Conservation (phyloP, 2,113 vertebrate species). For the Rafetus swinhoei region DNA sequence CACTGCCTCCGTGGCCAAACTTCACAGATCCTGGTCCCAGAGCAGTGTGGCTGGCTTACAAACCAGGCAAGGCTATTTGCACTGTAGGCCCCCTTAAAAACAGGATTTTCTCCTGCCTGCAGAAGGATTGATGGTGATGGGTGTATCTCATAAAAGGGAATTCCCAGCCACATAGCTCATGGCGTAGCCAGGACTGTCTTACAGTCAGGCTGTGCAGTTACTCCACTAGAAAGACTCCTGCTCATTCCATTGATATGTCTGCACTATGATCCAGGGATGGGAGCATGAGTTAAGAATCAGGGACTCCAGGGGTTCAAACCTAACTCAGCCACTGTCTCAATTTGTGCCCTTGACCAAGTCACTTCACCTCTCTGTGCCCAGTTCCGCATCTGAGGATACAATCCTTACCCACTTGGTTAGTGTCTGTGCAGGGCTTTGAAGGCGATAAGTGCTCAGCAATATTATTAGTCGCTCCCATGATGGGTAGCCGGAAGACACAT, state of each 20-base stretch:
- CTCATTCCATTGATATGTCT: not conserved
- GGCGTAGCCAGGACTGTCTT: not conserved
- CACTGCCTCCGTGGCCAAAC: not conserved
- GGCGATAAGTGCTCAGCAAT: not conserved
- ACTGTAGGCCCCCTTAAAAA: not conserved
- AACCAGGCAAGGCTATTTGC: not conserved
- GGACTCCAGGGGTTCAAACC: not conserved
- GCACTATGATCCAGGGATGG: not conserved
- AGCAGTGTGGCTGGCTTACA: not conserved
- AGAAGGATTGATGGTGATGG: not conserved
- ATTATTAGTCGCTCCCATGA: not conserved
- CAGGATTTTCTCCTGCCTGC: accelerated
- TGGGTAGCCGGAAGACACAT: not conserved
- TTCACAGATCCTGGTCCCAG: not conserved
- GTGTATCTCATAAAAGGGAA: not conserved
- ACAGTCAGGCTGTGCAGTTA: not conserved
- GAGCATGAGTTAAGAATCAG: not conserved
- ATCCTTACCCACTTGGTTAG: not conserved
- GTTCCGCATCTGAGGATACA: not conserved
- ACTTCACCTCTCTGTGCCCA: not conserved
- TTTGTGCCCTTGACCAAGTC: not conserved
- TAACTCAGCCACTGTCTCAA: not conserved
- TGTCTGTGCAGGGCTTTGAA: not conserved
- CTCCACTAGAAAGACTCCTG: not conserved
- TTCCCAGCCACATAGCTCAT: not conserved